A percentile compares a stretch with the other conserved stretches of the same genome.
These are phyloP conservation scores for Danaus melanippus DNA, from an alignment of 1,140 invertebrate genomes.

Conservation along the genomic window DNA sequence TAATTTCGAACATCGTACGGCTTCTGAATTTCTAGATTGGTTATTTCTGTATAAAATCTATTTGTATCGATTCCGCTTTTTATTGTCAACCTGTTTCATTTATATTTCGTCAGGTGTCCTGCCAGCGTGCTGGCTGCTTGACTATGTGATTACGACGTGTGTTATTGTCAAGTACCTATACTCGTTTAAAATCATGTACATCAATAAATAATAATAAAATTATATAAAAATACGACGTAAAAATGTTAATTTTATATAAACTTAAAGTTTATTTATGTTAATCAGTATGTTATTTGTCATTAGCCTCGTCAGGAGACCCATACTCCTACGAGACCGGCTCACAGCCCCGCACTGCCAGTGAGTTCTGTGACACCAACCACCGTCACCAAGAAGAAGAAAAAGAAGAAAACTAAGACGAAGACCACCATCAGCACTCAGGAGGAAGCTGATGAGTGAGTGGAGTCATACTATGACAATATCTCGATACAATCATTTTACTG, in stretches of 20 bases:
- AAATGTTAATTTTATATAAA: not conserved
- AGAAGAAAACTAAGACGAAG: conserved; percentile 39
- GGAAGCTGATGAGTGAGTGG: conserved; percentile 50
- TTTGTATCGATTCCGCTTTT: conserved; percentile 15
- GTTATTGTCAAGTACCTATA: no score
- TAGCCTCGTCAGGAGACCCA: conserved; percentile 49
- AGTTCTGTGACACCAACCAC: conserved; percentile 50
- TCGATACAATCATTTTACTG: not conserved
- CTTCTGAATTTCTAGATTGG: conserved; percentile 22
- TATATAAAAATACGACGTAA: not conserved
- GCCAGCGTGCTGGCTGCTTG: no score
- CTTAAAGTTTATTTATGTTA: not conserved
- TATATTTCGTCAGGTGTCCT: conserved; percentile 1
- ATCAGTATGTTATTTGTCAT: conserved; percentile 5
- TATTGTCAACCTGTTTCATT: conserved; percentile 25
- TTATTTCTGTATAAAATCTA: conserved; percentile 20
- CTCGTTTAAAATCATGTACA: not conserved
- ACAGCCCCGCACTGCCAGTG: conserved; percentile 51
- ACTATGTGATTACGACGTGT: no score
- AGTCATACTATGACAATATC: not conserved
- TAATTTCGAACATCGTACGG: conserved; percentile 22
- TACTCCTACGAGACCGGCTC: conserved; percentile 44
- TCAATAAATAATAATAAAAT: not conserved
- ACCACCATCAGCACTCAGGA: conserved; percentile 29
- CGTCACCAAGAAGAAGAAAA: conserved; percentile 47